Percentiles rank a stretch among this genome's conserved stretches.
phyloP scores from a whole-genome alignment of 2,113 vertebrate species.

The Aleadryas rufinucha region DNA sequence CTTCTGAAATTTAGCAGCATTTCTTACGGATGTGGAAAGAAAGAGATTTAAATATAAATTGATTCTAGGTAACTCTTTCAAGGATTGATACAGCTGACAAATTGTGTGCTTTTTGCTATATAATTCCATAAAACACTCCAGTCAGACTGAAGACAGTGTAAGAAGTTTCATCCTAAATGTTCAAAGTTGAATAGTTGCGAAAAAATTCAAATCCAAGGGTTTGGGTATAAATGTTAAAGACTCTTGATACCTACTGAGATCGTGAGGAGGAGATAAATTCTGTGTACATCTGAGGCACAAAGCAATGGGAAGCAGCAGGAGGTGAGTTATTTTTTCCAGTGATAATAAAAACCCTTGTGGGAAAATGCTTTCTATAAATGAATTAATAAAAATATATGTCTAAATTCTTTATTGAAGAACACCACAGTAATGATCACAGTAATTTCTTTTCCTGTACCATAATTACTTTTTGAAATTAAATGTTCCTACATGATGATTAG shows the following conservation, averaged over 20 bases:
- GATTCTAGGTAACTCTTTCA: neutral
- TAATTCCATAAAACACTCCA: neutral
- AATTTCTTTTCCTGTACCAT: neutral
- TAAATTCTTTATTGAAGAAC: neutral
- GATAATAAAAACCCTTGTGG: neutral
- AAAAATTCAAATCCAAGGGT: neutral
- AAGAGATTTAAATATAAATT: constrained; percentile 17
- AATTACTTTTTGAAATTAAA: constrained; percentile 35
- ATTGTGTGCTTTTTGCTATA: neutral
- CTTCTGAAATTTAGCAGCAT: neutral
- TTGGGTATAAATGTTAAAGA: neutral
- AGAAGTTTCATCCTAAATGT: neutral
- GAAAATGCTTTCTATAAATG: neutral
- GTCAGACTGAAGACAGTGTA: neutral
- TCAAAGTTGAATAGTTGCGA: neutral
- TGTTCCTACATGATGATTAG: constrained; percentile 13
- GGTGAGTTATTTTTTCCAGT: neutral
- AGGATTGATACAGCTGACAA: neutral
- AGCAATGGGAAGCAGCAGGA: neutral
- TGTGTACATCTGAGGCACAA: neutral
- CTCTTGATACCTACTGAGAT: neutral
- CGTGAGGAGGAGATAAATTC: neutral
- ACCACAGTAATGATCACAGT: constrained; percentile 18
- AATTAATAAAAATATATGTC: constrained; percentile 26
- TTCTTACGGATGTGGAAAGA: neutral